Evolutionary conservation across 2,797 vertebrate species (phyloP).

Genomic region (Tragopan temminckii): DNA sequence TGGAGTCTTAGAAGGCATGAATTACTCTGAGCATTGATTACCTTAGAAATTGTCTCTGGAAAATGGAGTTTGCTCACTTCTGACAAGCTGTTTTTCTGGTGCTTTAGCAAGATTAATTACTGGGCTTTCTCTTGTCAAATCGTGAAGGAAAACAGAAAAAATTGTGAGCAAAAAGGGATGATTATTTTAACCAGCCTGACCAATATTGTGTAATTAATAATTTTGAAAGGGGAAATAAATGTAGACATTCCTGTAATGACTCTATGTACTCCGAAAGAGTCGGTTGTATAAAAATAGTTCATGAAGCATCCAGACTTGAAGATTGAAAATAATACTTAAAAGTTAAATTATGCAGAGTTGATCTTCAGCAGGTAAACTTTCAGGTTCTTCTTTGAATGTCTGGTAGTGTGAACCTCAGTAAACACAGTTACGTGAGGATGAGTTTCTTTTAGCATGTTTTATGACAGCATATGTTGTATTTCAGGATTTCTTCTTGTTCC

Average conservation of each 20-base stretch:
- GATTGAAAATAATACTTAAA: constrained; percentile 44
- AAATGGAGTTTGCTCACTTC: constrained; percentile 15
- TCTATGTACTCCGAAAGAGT: constrained; percentile 66
- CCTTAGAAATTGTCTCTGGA: neutral
- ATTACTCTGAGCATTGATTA: neutral
- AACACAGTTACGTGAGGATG: neutral
- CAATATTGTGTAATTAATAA: constrained; percentile 63
- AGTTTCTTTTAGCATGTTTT: neutral
- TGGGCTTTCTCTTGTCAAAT: neutral
- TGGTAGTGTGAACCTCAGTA: neutral
- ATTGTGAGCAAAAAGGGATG: neutral
- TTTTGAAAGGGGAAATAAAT: constrained; percentile 72
- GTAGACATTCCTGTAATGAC: constrained; percentile 65
- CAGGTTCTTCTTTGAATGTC: constrained; percentile 5
- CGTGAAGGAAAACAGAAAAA: constrained; percentile 1
- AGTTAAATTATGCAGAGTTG: neutral
- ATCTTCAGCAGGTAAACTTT: constrained; percentile 12
- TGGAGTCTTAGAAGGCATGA: neutral
- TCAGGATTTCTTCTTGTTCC: neutral
- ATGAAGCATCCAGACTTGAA: neutral
- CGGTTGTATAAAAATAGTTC: constrained; percentile 50
- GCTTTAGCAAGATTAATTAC: constrained; percentile 6
- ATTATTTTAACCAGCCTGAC: constrained; percentile 37
- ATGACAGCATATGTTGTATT: neutral
- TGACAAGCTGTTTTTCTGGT: neutral